Evolutionary conservation across 2,888 invertebrate genomes (phyloP), one percentile per base, ranked within the genome.

Genomic region (Mythimna albipuncta): DNA sequence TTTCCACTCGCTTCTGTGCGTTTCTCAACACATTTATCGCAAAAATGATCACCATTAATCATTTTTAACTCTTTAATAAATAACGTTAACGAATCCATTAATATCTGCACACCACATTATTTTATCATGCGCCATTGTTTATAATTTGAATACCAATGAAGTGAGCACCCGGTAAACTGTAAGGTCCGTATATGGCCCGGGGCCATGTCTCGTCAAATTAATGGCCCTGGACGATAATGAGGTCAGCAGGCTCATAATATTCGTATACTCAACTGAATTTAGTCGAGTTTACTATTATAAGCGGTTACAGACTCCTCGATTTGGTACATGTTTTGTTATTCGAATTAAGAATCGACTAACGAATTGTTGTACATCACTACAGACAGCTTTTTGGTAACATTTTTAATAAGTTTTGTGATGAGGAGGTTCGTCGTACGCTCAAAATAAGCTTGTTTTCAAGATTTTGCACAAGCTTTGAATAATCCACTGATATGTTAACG

Each of bases 161-260:
- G 47, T 66, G 32, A 50, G 50, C 52, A 72, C 58, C 26, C 44
- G 72, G 77, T 71, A 72, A 74, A 72, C 63, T 71, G 74, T 69
- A 19, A 47, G 59, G 73, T 64, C 50, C 66, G 61, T 58, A 61
- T 32, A 55, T 47, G 62, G 75, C 73, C 57, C n/a, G 72, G n/a
- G 66, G 72, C 71, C 80, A 75, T 87, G 79, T 77, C 77, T 84
- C 67, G 59, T 75, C 65, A 79, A 78, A 82, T 87, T 77, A 83
- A 81, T 87, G 81, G 80, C 77, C 72, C 79, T 76, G 76, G 72
- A 75, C 69, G 59, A 79, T 66, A 80, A 72, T 81, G 87, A 84
- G 87, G 84, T 77, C 84, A 84, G 83, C 79, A 71, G 69, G 79
- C 76, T 72, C 81, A 64, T 67, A 62, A 35, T 77, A 58, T 67